Percentiles rank a stretch among this genome's conserved stretches.
Evolutionary conservation across 2,113 vertebrate genomes (phyloP).

Genomic region (Falcunculus frontatus): DNA sequence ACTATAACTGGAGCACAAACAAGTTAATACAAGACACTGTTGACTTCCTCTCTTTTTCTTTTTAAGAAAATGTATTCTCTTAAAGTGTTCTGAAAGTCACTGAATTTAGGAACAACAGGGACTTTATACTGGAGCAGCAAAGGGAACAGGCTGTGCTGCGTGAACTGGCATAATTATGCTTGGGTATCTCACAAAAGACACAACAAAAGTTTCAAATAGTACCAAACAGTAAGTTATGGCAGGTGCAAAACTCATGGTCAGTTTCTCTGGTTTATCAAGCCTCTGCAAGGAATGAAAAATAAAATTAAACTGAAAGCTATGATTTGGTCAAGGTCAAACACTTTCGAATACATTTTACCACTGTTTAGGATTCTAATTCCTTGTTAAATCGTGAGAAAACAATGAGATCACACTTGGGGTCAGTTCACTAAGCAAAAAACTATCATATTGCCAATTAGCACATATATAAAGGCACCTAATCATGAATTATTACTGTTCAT

Average conservation of each 20-base stretch:
- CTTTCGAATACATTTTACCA: neutral
- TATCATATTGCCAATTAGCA: neutral
- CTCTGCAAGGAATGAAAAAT: neutral
- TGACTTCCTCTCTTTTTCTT: neutral
- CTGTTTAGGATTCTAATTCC: neutral
- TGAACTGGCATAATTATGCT: neutral
- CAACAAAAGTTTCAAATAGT: neutral
- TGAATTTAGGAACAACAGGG: neutral
- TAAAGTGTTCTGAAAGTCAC: neutral
- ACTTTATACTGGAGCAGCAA: neutral
- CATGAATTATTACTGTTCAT: neutral
- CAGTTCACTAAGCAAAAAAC: neutral
- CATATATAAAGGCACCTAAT: neutral
- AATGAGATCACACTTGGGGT: neutral
- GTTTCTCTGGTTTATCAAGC: neutral
- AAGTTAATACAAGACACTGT: neutral
- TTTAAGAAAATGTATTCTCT: neutral
- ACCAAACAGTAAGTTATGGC: neutral
- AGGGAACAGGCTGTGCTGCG: neutral
- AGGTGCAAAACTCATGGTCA: neutral
- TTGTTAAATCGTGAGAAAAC: neutral
- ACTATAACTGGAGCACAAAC: neutral
- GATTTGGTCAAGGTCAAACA: slow-evolving; percentile 8
- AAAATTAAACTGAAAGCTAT: neutral
- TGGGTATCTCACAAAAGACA: neutral